phyloP scores from a whole-genome alignment of 2,113 vertebrate genomes.

The Chaetorhynchus papuensis region DNA sequence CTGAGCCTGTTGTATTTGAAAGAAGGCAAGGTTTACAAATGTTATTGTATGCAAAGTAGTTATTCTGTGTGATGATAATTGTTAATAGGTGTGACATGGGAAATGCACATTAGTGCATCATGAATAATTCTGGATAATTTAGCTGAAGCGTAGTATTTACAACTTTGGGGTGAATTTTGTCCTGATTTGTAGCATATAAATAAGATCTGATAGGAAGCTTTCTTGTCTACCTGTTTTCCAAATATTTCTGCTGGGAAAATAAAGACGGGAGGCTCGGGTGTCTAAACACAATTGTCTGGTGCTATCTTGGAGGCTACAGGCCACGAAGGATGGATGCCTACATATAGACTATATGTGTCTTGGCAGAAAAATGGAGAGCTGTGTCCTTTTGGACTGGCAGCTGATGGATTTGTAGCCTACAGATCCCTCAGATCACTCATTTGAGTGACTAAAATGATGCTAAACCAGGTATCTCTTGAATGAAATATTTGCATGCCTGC shows the following conservation, averaged over 20 bases:
- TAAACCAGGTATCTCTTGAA: not conserved
- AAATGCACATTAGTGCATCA: not conserved
- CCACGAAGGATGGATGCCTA: not conserved
- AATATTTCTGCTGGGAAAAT: not conserved
- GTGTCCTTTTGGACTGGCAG: not conserved
- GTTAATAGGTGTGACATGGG: not conserved
- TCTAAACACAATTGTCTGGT: not conserved
- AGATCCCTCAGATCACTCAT: not conserved
- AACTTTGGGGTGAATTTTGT: not conserved
- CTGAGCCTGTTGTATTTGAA: not conserved
- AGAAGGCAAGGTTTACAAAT: not conserved
- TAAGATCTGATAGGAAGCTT: not conserved
- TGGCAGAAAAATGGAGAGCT: not conserved
- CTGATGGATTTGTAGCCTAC: fast-evolving
- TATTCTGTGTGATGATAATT: not conserved
- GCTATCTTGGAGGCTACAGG: not conserved
- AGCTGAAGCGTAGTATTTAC: not conserved
- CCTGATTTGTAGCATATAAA: not conserved
- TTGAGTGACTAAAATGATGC: not conserved
- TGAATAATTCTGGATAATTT: not conserved
- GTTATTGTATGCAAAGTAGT: not conserved
- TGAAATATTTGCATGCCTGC: not conserved
- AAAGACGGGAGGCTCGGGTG: not conserved
- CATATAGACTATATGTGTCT: fast-evolving
- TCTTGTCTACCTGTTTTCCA: not conserved